Evolutionary conservation across 53 echinoderm and acorn worm species (phyloP).

Genomic region (Temnopleurus reevesii): DNA sequence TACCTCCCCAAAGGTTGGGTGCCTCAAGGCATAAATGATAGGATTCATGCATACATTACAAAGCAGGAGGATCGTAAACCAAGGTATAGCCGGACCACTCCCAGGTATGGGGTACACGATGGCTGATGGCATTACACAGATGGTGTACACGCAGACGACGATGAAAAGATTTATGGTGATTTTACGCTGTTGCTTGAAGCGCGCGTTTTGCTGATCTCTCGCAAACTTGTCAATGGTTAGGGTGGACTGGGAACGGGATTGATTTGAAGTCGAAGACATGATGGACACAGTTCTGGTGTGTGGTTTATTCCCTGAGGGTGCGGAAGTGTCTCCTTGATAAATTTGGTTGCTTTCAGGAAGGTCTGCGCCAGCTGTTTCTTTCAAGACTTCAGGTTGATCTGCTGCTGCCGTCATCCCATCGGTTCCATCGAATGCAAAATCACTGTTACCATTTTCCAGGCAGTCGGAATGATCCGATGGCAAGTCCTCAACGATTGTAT

Average conservation of each 20-base stretch:
- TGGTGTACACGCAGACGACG: constrained; percentile 20
- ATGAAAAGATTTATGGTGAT: constrained; percentile 45
- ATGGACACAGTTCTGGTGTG: too few relatives aligned
- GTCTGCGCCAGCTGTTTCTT: background rate
- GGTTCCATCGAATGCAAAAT: background rate
- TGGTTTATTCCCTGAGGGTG: too few relatives aligned
- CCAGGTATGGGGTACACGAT: background rate
- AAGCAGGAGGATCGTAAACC: constrained; percentile 16
- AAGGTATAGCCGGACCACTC: constrained; percentile 28
- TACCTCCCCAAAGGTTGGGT: constrained; percentile 1
- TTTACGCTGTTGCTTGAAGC: constrained; percentile 24
- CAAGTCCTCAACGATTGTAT: background rate
- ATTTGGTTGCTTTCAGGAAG: background rate
- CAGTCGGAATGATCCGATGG: background rate
- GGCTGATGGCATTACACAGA: constrained; percentile 43
- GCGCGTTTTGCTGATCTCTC: background rate
- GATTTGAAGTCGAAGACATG: too few relatives aligned
- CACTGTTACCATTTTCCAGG: background rate
- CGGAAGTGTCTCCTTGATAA: background rate
- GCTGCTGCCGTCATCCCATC: background rate
- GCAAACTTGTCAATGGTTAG: background rate
- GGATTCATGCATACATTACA: constrained; percentile 31
- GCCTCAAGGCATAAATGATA: constrained; percentile 21
- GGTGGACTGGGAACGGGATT: background rate
- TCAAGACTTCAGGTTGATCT: background rate